A percentile compares a stretch with the other conserved stretches of the same genome.
These are phyloP conservation scores for Bicyclus anynana DNA, from an alignment of 1,140 invertebrate species.

Conservation along the genomic window DNA sequence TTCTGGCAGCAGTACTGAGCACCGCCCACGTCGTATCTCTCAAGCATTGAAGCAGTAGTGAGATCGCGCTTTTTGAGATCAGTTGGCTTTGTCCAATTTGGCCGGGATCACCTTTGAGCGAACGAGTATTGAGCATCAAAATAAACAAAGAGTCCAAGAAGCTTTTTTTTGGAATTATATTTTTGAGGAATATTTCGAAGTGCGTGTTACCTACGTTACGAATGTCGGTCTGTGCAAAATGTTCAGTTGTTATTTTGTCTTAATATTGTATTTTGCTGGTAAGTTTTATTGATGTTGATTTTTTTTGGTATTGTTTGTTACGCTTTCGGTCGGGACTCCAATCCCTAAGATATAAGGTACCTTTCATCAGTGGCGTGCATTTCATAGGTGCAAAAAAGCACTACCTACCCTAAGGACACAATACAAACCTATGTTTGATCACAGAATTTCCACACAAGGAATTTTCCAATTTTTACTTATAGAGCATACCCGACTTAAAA, in stretches of 20 bases:
- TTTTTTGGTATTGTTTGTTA: background rate
- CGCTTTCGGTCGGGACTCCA: too few species aligned
- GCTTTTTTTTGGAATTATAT: background rate
- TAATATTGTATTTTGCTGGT: conserved; percentile 44
- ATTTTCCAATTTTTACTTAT: too few species aligned
- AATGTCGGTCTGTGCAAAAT: conserved; percentile 47
- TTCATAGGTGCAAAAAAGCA: too few species aligned
- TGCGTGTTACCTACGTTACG: conserved; percentile 3
- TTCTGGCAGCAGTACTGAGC: conserved; percentile 34
- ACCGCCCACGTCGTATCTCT: conserved; percentile 39
- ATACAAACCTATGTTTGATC: too few species aligned
- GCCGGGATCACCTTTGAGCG: conserved; percentile 12
- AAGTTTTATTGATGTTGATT: conserved; percentile 25
- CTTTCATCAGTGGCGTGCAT: too few species aligned
- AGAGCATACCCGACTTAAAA: too few species aligned
- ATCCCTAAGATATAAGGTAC: too few species aligned
- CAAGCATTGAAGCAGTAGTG: conserved; percentile 42
- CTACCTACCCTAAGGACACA: too few species aligned
- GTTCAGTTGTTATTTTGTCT: conserved; percentile 32
- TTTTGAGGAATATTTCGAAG: background rate
- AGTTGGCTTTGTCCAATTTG: conserved; percentile 36
- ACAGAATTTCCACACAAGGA: too few species aligned
- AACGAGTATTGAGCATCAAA: conserved; percentile 5
- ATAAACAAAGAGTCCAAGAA: conserved; percentile 3
- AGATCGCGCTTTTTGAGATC: conserved; percentile 52